Percentiles rank a stretch among this genome's conserved stretches.
Evolutionary conservation across 2,888 invertebrate species (phyloP).

Genomic region (Leptinotarsa rubiginosa): DNA sequence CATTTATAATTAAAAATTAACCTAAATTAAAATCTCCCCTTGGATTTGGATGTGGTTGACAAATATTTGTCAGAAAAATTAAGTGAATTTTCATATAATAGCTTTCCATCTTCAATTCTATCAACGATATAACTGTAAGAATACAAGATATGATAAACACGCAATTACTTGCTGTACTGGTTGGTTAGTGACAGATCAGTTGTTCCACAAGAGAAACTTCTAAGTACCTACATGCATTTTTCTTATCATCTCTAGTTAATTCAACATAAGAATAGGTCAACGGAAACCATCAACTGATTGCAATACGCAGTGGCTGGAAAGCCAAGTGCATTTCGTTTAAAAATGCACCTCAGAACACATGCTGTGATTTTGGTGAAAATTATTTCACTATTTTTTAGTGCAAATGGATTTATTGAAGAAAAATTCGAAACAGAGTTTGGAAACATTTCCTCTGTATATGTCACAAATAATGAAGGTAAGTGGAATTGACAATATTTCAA

Average conservation of each 20-base stretch:
- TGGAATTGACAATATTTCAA: not conserved
- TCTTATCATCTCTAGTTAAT: slow-evolving; percentile 37
- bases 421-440: not conserved
- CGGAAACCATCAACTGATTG: slow-evolving; percentile 28
- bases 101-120: no score
- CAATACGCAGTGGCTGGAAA: slow-evolving; percentile 22
- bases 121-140: no score
- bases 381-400: not conserved
- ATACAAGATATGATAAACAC: no score
- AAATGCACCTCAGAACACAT: slow-evolving; percentile 34
- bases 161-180: no score
- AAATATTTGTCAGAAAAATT: no score
- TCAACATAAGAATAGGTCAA: slow-evolving; percentile 39
- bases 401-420: slow-evolving; percentile 21
- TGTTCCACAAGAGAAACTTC: slow-evolving; percentile 34
- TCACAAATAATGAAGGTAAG: not conserved
- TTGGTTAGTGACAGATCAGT: not conserved
- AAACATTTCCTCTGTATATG: not conserved
- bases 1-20: no score
- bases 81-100: no score
- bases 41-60: no score
- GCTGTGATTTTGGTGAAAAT: slow-evolving; percentile 23
- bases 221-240: slow-evolving; percentile 34
- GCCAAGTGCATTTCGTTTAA: slow-evolving; percentile 31
- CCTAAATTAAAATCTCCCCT: no score